A percentile compares a stretch with the other conserved stretches of the same genome.
These are phyloP conservation scores for Atta colombica DNA, from an alignment of 1,140 invertebrate species.

Conservation along the genomic window DNA sequence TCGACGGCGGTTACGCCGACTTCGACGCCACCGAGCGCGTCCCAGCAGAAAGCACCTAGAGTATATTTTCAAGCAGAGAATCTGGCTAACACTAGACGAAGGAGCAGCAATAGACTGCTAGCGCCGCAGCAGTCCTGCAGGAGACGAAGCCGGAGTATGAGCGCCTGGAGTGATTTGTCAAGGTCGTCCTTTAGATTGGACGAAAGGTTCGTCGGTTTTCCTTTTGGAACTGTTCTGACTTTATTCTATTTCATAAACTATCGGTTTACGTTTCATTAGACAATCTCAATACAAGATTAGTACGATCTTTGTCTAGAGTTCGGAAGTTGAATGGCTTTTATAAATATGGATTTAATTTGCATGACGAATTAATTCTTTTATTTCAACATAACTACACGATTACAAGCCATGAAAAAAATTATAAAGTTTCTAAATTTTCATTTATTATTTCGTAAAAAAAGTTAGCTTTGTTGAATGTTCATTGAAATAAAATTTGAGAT, in stretches of 20 bases:
- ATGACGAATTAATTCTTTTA: not conserved
- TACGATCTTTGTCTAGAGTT: not conserved
- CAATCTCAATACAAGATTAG: not conserved
- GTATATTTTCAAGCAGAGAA: constrained; percentile 92
- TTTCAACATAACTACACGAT: not conserved
- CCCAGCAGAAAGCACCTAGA: constrained; percentile 82
- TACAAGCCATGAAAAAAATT: not conserved
- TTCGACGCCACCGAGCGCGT: constrained; percentile 81
- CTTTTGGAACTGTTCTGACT: not conserved
- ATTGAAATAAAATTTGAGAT: not conserved
- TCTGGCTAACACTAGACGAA: constrained; percentile 87
- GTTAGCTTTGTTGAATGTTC: not conserved
- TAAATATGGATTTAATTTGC: not conserved
- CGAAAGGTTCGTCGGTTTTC: constrained; percentile 89
- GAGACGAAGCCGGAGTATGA: constrained; percentile 91
- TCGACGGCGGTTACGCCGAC: constrained; percentile 82
- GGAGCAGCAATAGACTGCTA: constrained; percentile 86
- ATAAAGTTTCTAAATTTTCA: not conserved
- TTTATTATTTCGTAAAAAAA: not conserved
- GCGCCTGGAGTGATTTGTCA: constrained; percentile 94
- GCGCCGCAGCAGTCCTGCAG: constrained; percentile 83
- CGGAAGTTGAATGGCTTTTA: not conserved
- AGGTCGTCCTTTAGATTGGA: constrained; percentile 93
- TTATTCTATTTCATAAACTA: not conserved
- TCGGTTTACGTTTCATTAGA: not conserved